Evolutionary conservation across 1,140 invertebrate species (phyloP), one percentile per base, ranked within the genome.

Genomic region (Batillaria attramentaria): DNA sequence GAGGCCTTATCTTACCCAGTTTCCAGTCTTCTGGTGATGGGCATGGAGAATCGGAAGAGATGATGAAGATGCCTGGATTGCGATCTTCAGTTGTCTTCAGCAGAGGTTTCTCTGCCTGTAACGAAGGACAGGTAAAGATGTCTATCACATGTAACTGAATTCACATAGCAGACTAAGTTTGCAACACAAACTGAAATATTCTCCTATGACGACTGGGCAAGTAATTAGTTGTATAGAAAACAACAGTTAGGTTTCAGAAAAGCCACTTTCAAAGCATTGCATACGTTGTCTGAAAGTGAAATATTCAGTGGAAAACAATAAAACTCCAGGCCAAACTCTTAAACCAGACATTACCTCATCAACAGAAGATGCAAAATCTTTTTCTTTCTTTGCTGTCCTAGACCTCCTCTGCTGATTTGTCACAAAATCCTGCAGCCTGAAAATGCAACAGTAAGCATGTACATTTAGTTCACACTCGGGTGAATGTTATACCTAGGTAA

Each of bases 351-450:
- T 50, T 43, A 81, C 83, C 54, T 78, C 81, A 37, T 84, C 83
- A 28, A 31, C 43, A 77, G 79, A 77, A 8, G 75, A 37, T 18
- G 65, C 57, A 42, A 66, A 39, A n/a, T 84, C 81, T 62, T 68
- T 80, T 33, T 82, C 83, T 33, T 83, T 83, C 77, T 80, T 83
- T 18, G 16, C 76, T 41, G 46, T 28, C 62, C 60, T 78, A n/a
- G 76, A 92, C 66, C 93, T 93, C 82, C 92, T 93, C 81, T 93
- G 93, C 72, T 92, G 92, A 39, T 87, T 72, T 33, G 80, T 81
- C 50, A 91, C 75, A 42, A 91, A 87, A 68, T 92, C 91, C 79
- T 91, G 87, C 18, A 95, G 90, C 79, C 93, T 92, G n/a, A 20
- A 79, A 68, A 42, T n/a, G n/a, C n/a, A n/a, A n/a, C n/a, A n/a